Base-by-base conservation (phyloP, 2,113 vertebrate genomes). In the Excalfactoria chinensis region DNA sequence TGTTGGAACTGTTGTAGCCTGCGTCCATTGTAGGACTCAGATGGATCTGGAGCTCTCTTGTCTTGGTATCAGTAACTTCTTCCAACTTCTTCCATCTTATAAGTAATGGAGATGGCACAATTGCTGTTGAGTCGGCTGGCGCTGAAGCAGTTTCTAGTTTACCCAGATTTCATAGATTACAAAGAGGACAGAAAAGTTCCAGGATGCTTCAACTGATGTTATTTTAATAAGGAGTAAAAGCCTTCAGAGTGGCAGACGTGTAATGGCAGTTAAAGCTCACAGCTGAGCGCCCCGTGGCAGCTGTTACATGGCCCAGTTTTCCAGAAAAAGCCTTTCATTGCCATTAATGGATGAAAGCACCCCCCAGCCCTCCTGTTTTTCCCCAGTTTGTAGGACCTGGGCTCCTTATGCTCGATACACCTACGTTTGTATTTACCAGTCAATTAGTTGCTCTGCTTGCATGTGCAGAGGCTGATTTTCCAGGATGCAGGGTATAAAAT, bases 381-480 rank as follows among this genome's bases (percentile, higher is more conserved):
- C 43, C 67, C 63, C 70, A 6, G 13, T 64, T 88, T 86, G 16
- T 51, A 78, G 60, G 49, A 17, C 25, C 85, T 76, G 89, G 71
- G 80, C 63, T 89, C 67, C 58, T 20, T 73, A 58, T 62, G 80
- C 76, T 75, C 16, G 22, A 20, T 75, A 72, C 59, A 84, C 66
- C 82, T 26, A 13, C 14, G 17, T 6, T 87, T 86, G 72, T 18
- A 32, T 92, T 91, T 86, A 77, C 89, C 69, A 69, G 75, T 51
- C 72, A 53, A 59, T 81, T 70, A 87, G 56, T 13, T 49, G 75
- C 91, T 95, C 84, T 91, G 56, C 79, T 86, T 74, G 40, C 6
- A 6, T 84, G 79, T 91, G 82, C 89, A 95, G 64, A 91, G 73
- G 79, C 82, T 86, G 72, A 80, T 95, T 95, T 96, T 95, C 91